A percentile compares a stretch with the other conserved stretches of the same genome.
phyloP scores from a whole-genome alignment of 2,113 vertebrate species.

The Myiozetetes cayanensis region DNA sequence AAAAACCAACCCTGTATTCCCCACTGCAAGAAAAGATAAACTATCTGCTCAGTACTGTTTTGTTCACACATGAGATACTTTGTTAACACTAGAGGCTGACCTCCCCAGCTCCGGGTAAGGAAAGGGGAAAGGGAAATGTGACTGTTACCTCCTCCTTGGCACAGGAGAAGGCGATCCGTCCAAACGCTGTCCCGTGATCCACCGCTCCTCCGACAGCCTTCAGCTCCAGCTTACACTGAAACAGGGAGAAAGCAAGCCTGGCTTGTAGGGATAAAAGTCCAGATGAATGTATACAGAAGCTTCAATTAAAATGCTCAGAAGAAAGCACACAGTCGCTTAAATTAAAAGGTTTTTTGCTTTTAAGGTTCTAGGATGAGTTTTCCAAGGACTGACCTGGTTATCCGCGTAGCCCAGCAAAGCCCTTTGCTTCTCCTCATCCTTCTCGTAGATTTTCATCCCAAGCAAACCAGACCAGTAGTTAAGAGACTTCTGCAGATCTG shows the following conservation, averaged over 20 bases:
- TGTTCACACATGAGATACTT: background rate
- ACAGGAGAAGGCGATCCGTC: constrained; percentile 94
- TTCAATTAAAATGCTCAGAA: background rate
- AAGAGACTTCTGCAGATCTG: constrained; percentile 84
- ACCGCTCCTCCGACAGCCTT: constrained; percentile 71
- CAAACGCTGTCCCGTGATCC: constrained; percentile 90
- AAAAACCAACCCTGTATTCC: background rate
- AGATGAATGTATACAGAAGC: accelerated
- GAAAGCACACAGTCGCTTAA: background rate
- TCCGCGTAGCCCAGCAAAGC: constrained; percentile 87
- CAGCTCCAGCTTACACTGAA: constrained; percentile 91
- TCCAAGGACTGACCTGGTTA: constrained; percentile 78
- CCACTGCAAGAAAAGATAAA: background rate
- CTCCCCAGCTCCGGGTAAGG: background rate
- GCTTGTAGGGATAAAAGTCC: background rate
- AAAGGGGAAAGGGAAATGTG: accelerated
- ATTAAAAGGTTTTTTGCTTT: background rate
- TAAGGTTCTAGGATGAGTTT: background rate
- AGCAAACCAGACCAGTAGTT: constrained; percentile 87
- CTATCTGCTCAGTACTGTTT: background rate
- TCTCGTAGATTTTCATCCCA: constrained; percentile 89
- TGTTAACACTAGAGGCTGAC: background rate
- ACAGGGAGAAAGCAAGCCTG: background rate
- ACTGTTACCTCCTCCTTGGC: constrained; percentile 84
- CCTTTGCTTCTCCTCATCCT: constrained; percentile 79